These are phyloP conservation scores for Dasypolia templi DNA, from an alignment of 2,888 invertebrate genomes.

Conservation along the genomic window DNA sequence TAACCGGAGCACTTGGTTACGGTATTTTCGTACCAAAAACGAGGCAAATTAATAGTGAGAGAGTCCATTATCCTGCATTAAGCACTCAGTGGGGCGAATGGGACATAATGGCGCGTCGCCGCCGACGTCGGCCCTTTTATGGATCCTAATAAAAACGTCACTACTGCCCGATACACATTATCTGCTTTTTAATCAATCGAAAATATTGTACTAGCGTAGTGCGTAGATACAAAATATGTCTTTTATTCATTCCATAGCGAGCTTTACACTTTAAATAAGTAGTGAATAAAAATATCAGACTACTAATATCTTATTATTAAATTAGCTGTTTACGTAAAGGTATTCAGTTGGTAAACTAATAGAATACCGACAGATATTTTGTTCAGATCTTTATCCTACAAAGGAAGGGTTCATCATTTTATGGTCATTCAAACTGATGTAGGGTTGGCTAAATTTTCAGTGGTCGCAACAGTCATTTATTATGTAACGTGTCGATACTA, in stretches of 20 bases:
- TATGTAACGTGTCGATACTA: slow-evolving; percentile 46
- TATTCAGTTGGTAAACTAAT: too few relatives aligned
- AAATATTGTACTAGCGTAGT: slow-evolving; percentile 27
- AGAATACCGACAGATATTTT: neutral
- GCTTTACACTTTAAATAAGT: neutral
- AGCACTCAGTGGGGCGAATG: slow-evolving; percentile 85
- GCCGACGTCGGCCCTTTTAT: slow-evolving; percentile 78
- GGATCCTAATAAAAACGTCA: slow-evolving; percentile 83
- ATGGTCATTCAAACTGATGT: neutral
- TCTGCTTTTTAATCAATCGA: slow-evolving; percentile 66
- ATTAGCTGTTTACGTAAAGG: neutral
- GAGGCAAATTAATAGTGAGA: slow-evolving; percentile 85
- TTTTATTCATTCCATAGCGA: slow-evolving; percentile 4
- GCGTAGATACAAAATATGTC: slow-evolving; percentile 1
- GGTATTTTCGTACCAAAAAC: slow-evolving; percentile 81
- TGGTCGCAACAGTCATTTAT: slow-evolving; percentile 38
- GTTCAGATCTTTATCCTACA: neutral
- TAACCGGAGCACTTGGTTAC: slow-evolving; percentile 73
- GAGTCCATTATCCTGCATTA: slow-evolving; percentile 87
- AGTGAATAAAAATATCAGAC: neutral
- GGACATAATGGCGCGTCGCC: slow-evolving; percentile 81
- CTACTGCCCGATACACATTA: slow-evolving; percentile 75
- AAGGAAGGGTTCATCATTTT: neutral
- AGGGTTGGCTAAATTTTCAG: slow-evolving; percentile 2
- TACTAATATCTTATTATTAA: neutral